Evolutionary conservation across 2,888 invertebrate genomes (phyloP), one percentile per base, ranked within the genome.

Genomic region (Caenorhabditis sp.): DNA sequence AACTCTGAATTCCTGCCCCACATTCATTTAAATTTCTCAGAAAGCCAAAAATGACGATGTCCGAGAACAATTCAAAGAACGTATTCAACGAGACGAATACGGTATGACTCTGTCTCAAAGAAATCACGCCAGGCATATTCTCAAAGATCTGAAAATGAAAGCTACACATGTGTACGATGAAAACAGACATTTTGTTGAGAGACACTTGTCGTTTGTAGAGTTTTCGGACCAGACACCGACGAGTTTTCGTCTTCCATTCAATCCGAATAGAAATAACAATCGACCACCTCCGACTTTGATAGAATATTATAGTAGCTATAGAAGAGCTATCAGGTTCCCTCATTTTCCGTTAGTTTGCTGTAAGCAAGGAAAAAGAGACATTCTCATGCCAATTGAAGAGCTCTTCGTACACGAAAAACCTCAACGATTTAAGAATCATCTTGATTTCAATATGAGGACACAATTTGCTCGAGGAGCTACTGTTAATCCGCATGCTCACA

Each of bases 281-380:
- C n/a, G 14, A 14, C 57, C 0, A 71, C 59, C 14, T 43, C 43
- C 43, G 43, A 43, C 43, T 10, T 10, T 43, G 43, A 17, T 10
- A 3, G 14, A 43, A 43, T 43, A 43, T 14, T 43, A 43, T 14
- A 14, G 8, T 17, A 2, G 14, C 3, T 14, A 43, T 14, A 36
- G 12, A 1, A 63, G 12, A 10, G 7, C 12, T 21, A 27, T 67
- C n/a, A 65, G 73, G 8, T 72, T 63, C 53, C 79, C 76, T 0
- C 36, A 65, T 21, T 57, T 80, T 0, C 80, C 76, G 26, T 23
- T 80, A 1, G 67, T 67, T 3, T 14, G 36, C 1, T 76, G 76
- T 12, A 66, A 70, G 23, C 43, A 53, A 3, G 77, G 73, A 8
- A 61, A 53, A 12, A 65, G 36, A 0, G 56, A 61, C 23, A 59